These are phyloP conservation scores for Hydrozoanthus gracilis DNA, from an alignment of 92 coral and sea anemone species.

Conservation along the genomic window DNA sequence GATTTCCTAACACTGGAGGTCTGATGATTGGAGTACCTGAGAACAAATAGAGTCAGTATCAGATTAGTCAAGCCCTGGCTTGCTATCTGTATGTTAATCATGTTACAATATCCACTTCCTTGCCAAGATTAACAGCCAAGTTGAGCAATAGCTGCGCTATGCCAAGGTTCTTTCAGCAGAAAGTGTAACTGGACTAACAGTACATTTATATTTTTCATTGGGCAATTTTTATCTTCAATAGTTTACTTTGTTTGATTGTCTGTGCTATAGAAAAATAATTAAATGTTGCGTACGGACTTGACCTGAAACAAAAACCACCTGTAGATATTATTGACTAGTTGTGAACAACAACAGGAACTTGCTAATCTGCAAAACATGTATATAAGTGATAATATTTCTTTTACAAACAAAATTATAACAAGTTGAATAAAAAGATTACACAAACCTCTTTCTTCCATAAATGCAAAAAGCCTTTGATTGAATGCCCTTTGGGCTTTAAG, in stretches of 20 bases:
- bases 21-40: conserved; percentile 91
- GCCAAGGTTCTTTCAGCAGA: neutral
- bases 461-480: conserved; percentile 66
- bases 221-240: too few species aligned
- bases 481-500: conserved; percentile 76
- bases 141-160: neutral
- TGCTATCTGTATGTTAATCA: neutral
- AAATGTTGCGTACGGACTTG: too few species aligned
- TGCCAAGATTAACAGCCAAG: conserved; percentile 7
- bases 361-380: too few species aligned
- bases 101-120: conserved; percentile 10
- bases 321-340: too few species aligned
- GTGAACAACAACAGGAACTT: too few species aligned
- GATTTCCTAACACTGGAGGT: conserved; percentile 93
- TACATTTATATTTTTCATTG: too few species aligned
- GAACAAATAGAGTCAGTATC: neutral
- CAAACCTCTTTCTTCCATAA: conserved; percentile 89
- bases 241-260: too few species aligned
- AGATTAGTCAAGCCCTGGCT: neutral
- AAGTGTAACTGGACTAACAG: neutral
- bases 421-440: neutral
- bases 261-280: too few species aligned
- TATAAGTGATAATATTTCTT: too few species aligned
- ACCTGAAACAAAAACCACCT: too few species aligned
- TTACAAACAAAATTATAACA: too few species aligned